Conservation (phyloP, 30 jellyfish, hydroid and myxozoan genomes). For the Thelohanellus kitauei region DNA sequence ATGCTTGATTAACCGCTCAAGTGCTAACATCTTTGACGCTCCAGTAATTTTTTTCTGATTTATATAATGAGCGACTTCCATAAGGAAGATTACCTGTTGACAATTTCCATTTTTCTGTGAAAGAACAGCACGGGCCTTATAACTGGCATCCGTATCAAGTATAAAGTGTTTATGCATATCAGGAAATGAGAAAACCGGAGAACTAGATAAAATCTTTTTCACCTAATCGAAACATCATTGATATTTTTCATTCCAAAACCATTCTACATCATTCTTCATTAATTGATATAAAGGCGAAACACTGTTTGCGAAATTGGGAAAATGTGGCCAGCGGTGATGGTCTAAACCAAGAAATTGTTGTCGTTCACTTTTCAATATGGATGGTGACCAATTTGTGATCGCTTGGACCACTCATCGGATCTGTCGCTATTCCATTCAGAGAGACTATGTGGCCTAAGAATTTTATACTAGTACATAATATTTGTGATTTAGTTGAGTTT, state of each 20-base stretch:
- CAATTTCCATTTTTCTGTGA: constrained; percentile 5
- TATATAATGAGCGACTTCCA: constrained; percentile 11
- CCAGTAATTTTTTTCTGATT: constrained; percentile 8
- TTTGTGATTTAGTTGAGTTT: constrained; percentile 7
- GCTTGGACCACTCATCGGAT: constrained; percentile 9
- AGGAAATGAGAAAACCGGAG: constrained; percentile 15
- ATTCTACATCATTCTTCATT: constrained; percentile 5
- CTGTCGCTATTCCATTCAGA: constrained; percentile 5
- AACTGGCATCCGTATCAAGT: constrained; percentile 15
- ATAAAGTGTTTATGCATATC: constrained; percentile 4
- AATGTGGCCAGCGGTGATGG: constrained; percentile 2
- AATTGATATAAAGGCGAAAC: constrained; percentile 2
- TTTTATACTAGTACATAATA: constrained; percentile 4
- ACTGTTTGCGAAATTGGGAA: not conserved
- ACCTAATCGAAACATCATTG: not conserved
- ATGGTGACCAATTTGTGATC: constrained; percentile 1
- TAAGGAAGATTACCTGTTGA: constrained; percentile 5
- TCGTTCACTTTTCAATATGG: constrained; percentile 3
- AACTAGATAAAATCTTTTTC: constrained; percentile 3
- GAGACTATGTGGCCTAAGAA: constrained; percentile 9
- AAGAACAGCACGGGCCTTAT: constrained; percentile 15
- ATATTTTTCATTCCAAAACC: constrained; percentile 4
- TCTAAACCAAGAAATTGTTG: constrained; percentile 16
- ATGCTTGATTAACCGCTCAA: constrained; percentile 3
- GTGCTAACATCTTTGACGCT: constrained; percentile 15